These are phyloP conservation scores for Mobula hypostoma DNA, from an alignment of 2,113 vertebrate species.

Conservation along the genomic window DNA sequence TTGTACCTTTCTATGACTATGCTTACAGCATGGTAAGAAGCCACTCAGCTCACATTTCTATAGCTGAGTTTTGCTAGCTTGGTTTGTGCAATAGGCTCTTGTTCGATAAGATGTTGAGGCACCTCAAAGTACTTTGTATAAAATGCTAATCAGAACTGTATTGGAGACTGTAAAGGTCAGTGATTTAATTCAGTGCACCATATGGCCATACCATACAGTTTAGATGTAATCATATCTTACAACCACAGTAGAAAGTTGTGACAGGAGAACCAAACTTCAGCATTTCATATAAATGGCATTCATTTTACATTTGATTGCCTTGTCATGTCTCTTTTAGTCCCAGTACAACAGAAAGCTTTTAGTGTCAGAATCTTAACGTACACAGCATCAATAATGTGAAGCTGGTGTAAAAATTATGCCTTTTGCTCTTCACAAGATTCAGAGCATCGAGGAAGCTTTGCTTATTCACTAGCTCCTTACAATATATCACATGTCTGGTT, in stretches of 20 bases:
- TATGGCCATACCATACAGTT: background rate
- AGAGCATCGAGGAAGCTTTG: background rate
- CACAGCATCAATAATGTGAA: slow-evolving; percentile 23
- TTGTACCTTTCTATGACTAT: no score
- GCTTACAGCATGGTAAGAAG: background rate
- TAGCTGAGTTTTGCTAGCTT: no score
- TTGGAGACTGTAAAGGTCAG: background rate
- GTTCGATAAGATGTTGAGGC: background rate
- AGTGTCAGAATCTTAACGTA: slow-evolving; percentile 42
- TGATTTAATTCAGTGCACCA: background rate
- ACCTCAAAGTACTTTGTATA: background rate
- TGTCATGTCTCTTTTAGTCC: slow-evolving; percentile 42
- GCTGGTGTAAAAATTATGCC: background rate
- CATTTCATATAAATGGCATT: background rate
- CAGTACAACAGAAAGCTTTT: slow-evolving; percentile 45
- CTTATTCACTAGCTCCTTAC: background rate
- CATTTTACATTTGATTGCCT: slow-evolving; percentile 40
- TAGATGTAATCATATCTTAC: background rate
- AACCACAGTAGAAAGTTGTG: background rate
- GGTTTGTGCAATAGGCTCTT: background rate
- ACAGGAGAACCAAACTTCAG: background rate
- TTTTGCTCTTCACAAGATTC: background rate
- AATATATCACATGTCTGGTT: slow-evolving; percentile 10
- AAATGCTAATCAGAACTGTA: background rate
- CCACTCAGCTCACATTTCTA: background rate